Evolutionary conservation across 2,113 vertebrate species (phyloP).

Genomic region (Varanus komodoensis): DNA sequence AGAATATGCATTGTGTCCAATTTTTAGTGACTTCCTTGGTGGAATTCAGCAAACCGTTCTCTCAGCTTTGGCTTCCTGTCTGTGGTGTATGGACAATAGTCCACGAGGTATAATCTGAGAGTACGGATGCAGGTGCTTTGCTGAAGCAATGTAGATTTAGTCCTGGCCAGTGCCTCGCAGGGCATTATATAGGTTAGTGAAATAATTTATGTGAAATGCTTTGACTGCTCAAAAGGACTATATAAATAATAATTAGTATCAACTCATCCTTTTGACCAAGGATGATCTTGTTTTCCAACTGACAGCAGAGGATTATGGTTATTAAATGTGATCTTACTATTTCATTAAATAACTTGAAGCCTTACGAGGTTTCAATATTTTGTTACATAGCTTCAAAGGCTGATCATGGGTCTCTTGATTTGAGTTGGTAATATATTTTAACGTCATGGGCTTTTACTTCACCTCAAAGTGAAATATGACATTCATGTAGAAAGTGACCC

Average conservation of each 20-base stretch:
- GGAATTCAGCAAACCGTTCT: neutral
- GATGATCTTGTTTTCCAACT: neutral
- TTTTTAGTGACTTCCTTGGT: no score
- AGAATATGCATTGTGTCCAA: no score
- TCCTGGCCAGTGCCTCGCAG: no score
- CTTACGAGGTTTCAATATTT: neutral
- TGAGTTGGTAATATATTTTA: constrained; percentile 20
- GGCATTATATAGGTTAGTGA: neutral
- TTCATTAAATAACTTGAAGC: neutral
- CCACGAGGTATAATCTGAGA: no score
- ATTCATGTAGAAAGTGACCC: neutral
- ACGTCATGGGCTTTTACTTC: neutral
- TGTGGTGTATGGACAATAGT: no score
- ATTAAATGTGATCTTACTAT: neutral
- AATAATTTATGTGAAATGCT: neutral
- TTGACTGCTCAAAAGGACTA: neutral
- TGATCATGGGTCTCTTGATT: neutral
- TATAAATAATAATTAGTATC: neutral
- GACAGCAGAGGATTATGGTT: neutral
- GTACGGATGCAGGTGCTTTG: neutral
- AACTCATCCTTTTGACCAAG: neutral
- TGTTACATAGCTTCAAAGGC: constrained; percentile 3
- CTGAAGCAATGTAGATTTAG: neutral
- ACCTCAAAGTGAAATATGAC: constrained; percentile 24
- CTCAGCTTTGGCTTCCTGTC: neutral